Conservation (phyloP, 2,888 invertebrate species). For the Strigamia crassipes region DNA sequence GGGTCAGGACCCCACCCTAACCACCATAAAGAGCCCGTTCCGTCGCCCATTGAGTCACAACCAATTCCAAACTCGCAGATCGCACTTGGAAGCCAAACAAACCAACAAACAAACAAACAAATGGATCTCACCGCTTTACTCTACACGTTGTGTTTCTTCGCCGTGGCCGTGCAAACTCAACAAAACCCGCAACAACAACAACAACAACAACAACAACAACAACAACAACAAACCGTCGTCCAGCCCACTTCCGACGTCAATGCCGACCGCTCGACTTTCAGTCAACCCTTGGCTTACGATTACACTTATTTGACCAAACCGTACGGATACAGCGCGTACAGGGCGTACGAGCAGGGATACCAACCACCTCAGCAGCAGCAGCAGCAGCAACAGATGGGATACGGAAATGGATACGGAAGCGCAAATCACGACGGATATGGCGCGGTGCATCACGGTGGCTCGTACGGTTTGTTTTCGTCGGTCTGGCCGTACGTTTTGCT, state of each 20-base stretch:
- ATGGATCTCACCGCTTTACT: background rate
- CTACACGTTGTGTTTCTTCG: background rate
- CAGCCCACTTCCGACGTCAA: background rate
- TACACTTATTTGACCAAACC: conserved; percentile 1
- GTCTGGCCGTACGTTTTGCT: background rate
- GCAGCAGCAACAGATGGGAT: background rate
- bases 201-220: background rate
- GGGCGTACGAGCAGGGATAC: background rate
- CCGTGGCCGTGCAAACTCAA: background rate
- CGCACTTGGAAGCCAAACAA: background rate
- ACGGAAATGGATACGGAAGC: background rate
- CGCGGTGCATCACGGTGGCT: background rate
- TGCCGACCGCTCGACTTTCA: background rate
- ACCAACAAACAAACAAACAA: background rate
- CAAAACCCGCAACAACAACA: background rate
- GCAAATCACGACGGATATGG: background rate
- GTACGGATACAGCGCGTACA: conserved; percentile 22
- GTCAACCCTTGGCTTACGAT: background rate
- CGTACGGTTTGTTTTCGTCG: background rate
- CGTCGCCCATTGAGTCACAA: background rate
- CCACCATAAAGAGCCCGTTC: background rate
- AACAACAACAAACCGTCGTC: background rate
- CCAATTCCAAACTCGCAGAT: background rate
- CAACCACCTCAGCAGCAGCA: background rate
- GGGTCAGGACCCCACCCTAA: background rate